Conservation (phyloP, 1,140 invertebrate genomes). For the Drosophila teissieri region DNA sequence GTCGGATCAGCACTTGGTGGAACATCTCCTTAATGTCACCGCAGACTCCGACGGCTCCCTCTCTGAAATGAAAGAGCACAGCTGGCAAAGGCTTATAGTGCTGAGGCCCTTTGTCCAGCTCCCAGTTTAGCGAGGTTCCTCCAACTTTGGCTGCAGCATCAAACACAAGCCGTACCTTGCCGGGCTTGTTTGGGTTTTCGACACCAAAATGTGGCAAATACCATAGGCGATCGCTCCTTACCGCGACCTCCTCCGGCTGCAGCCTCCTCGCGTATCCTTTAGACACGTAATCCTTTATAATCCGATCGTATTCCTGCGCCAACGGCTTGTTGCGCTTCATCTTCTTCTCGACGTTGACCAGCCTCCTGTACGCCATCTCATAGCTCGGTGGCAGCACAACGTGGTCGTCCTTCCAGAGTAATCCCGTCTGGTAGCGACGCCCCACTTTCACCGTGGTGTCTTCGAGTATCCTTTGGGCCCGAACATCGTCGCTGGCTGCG, state of each 20-base stretch:
- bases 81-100: background rate
- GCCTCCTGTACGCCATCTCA: background rate
- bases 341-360: background rate
- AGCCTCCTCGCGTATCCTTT: background rate
- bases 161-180: too few relatives aligned
- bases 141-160: background rate
- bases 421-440: background rate
- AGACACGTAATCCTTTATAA: background rate
- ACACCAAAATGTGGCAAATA: too few relatives aligned
- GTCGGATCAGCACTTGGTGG: constrained; percentile 1
- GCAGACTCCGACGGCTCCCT: background rate
- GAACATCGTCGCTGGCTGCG: background rate
- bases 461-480: background rate
- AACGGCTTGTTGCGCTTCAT: background rate
- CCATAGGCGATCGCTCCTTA: too few relatives aligned
- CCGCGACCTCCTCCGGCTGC: too few relatives aligned
- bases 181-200: too few relatives aligned
- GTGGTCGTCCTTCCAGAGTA: background rate
- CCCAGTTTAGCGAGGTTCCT: constrained; percentile 2
- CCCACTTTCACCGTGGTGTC: background rate
- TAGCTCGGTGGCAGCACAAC: constrained; percentile 1
- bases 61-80: background rate
- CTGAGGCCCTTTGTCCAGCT: background rate
- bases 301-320: background rate
- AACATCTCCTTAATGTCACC: background rate